Base-by-base conservation (phyloP, 2,113 vertebrate species). In the Noturus placidus region DNA sequence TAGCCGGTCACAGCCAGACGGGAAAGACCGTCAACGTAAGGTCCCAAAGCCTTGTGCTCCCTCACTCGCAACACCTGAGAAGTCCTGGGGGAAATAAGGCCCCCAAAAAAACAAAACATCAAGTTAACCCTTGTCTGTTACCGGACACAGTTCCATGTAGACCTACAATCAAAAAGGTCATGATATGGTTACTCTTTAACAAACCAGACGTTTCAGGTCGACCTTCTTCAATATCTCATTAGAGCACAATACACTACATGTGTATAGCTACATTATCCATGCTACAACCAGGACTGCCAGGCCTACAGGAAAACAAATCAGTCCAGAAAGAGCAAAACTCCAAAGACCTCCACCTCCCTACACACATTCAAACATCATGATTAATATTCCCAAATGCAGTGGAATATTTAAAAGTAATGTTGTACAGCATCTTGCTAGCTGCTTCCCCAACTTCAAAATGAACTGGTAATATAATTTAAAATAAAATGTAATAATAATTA, bases 11-110 rank as follows among this genome's bases (percentile, higher is more conserved):
- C 98, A 33, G 98, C 98, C 89, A 99, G 94, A 88, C 98, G 98
- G 85, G 98, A 99, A 54, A 99, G 95, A 30, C 98, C 98, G 82
- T 99, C 98, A 74, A 99, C 98, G 0, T 99, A 99, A 14, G 98
- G 97, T 78, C 98, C 98, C 90, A 99, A 92, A 80, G 99, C 97
- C 91, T 96, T 99, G 93, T 99, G 98, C 85, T 99, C 98, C 92
- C 98, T 96, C 87, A 99, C 98, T 93, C 96, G 97, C 89, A 99
- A 93, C 0, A 97, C 94, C 88, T 98, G 97, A 82, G 96, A 96
- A 78, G 97, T 97, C 94, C 98, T 99, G 93, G 90, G 83, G 50
- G 3, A n/a, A 22, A 88, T 90, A 70, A 5, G 35, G 8, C 46
- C 46, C 46, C 30, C 46, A 8, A 77, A 59, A 2, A 33, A 10